A percentile compares a stretch with the other conserved stretches of the same genome.
Evolutionary conservation across 1,140 invertebrate genomes (phyloP).

Genomic region (Tenebrio molitor): DNA sequence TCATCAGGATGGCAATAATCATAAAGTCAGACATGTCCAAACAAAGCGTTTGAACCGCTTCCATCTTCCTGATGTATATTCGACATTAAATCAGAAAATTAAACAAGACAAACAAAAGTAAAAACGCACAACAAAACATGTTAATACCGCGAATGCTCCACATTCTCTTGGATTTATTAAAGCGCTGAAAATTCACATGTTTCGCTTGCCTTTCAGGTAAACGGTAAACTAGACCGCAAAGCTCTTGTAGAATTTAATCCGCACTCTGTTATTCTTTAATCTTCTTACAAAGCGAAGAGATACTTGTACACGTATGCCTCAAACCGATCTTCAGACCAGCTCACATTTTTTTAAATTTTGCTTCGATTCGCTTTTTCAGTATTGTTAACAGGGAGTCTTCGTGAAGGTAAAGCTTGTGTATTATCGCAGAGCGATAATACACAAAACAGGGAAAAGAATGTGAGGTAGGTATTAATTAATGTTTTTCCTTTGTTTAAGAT

Average conservation of each 20-base stretch:
- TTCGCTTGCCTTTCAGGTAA: constrained; percentile 7
- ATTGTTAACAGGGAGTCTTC: no score
- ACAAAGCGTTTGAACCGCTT: constrained; percentile 19
- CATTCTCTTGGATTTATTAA: constrained; percentile 26
- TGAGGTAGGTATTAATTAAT: no score
- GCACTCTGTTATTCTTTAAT: constrained; percentile 33
- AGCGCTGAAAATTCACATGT: constrained; percentile 4
- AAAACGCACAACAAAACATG: constrained; percentile 26
- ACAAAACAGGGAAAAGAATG: no score
- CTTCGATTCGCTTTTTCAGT: no score
- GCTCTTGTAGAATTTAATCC: constrained; percentile 13
- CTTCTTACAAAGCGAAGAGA: background rate
- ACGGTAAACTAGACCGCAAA: constrained; percentile 18
- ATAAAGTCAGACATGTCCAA: constrained; percentile 26
- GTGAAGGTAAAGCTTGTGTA: no score
- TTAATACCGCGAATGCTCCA: constrained; percentile 20
- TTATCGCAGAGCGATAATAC: no score
- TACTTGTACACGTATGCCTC: background rate
- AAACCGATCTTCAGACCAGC: background rate
- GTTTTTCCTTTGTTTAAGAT: no score
- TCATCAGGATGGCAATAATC: constrained; percentile 33
- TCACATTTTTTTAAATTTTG: no score
- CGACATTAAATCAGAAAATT: constrained; percentile 39
- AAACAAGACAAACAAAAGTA: constrained; percentile 30
- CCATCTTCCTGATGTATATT: constrained; percentile 32